phyloP scores from a whole-genome alignment of 2,888 invertebrate species.

The Meteorus cinctellus region DNA sequence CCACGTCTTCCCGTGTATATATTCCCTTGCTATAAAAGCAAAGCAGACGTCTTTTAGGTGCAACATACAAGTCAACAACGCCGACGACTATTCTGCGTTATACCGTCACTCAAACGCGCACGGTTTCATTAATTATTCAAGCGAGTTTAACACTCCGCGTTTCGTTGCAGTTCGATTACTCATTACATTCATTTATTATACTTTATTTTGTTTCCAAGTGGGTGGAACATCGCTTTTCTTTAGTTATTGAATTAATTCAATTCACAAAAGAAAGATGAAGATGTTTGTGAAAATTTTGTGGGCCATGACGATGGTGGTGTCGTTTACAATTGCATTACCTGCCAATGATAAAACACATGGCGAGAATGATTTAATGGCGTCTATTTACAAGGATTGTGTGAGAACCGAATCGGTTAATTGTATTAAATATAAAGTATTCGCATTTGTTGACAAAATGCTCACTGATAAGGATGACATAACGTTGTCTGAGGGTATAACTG shows the following conservation, averaged over 20 bases:
- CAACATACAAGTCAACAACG: conserved; percentile 70
- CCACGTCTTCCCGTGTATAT: conserved; percentile 52
- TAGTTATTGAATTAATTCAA: conserved; percentile 28
- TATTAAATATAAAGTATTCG: conserved; percentile 90
- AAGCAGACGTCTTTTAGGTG: conserved; percentile 72
- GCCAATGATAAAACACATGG: conserved; percentile 81
- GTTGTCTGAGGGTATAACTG: conserved; percentile 87
- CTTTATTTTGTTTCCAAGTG: conserved; percentile 10
- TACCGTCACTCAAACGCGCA: conserved; percentile 40
- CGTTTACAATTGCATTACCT: conserved; percentile 79
- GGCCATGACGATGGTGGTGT: conserved; percentile 73
- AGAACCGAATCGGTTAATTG: conserved; percentile 89
- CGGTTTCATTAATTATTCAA: conserved; percentile 20
- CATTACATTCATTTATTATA: conserved; percentile 13
- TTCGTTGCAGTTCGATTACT: not conserved
- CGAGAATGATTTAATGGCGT: conserved; percentile 86
- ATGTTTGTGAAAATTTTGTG: conserved; percentile 60
- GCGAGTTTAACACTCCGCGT: not conserved
- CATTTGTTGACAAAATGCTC: conserved; percentile 89
- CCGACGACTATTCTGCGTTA: conserved; percentile 55
- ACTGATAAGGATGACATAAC: conserved; percentile 87
- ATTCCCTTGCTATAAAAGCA: conserved; percentile 70
- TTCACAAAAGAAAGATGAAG: conserved; percentile 49
- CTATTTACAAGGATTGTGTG: conserved; percentile 85
- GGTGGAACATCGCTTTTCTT: not conserved